Evolutionary conservation across 2,888 invertebrate species (phyloP), one percentile per base, ranked within the genome.

Genomic region (Cryptus armator): DNA sequence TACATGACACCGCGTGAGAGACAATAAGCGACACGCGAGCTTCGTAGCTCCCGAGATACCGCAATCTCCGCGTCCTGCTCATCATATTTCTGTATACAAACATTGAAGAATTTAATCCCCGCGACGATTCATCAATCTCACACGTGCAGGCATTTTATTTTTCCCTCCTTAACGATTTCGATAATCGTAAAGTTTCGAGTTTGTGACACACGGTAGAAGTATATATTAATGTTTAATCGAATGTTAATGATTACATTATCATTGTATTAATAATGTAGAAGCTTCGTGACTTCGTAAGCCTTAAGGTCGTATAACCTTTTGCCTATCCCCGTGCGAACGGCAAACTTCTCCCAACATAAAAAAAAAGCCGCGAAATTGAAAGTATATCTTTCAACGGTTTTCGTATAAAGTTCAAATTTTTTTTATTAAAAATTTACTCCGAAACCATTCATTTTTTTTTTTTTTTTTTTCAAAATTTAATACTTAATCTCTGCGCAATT

Each of bases 21-120:
- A 56, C 53, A 71, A 29, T 32, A 62, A 24, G 62, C 59, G 46
- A 66, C 14, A 46, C 66, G 66, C 77, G 77, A 24, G 53, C 43
- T 37, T 77, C 16, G 48, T 51, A 24, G 16, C 46, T 9, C 7
- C 7, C 48, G 74, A 46, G 62, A 48, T 75, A 75, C 14, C 32
- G 16, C 44, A 19, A 72, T 77, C 77, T 66, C 48, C 12, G 48
- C 66, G 74, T 70, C 56, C 59, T 71, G 75, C 7, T 37, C 59
- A 32, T 66, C 19, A 51, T 66, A 70, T 75, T 71, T 66, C 43
- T 44, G 66, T 59, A 44, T 70, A 75, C 75, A 74, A 85, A 85
- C 75, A 79, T 66, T 56, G 48, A 37, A 56, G 43, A 68, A 62
- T 64, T 56, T 32, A 12, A 62, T 32, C 32, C 7, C 16, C 12